A percentile compares a stretch with the other conserved stretches of the same genome.
These are phyloP conservation scores for Shinisaurus crocodilurus DNA, from an alignment of 2,113 vertebrate genomes.

Conservation along the genomic window DNA sequence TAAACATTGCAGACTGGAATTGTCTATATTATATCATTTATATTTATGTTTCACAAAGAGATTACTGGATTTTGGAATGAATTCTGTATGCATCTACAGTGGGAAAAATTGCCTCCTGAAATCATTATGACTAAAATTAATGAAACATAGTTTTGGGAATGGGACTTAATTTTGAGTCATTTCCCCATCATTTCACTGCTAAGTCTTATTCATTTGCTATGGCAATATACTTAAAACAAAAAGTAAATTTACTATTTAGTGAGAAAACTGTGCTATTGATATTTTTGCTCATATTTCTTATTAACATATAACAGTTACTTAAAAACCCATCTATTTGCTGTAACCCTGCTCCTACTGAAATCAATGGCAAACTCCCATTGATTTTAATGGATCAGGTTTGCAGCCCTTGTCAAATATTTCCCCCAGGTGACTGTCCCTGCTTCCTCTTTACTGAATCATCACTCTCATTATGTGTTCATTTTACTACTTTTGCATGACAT, in stretches of 20 bases:
- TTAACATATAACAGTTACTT: neutral
- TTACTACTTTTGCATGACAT: neutral
- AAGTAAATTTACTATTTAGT: neutral
- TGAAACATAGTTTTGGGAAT: neutral
- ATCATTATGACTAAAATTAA: fast-evolving
- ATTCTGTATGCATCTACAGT: fast-evolving
- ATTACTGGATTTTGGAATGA: neutral
- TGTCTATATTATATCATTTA: neutral
- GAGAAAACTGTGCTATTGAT: neutral
- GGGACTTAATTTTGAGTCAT: neutral
- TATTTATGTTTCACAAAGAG: neutral
- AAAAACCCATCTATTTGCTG: neutral
- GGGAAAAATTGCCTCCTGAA: fast-evolving
- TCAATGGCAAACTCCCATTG: neutral
- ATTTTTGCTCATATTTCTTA: neutral
- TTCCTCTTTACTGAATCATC: neutral
- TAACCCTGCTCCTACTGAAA: neutral
- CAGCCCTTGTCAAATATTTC: neutral
- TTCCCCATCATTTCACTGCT: neutral
- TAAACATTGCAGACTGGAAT: neutral
- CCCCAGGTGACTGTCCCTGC: neutral
- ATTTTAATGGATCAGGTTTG: neutral
- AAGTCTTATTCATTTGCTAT: neutral
- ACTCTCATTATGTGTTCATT: neutral
- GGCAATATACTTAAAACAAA: neutral